A percentile compares a stretch with the other conserved stretches of the same genome.
These are phyloP conservation scores for Ceyx margarethae DNA, from an alignment of 2,113 vertebrate species.

Conservation along the genomic window DNA sequence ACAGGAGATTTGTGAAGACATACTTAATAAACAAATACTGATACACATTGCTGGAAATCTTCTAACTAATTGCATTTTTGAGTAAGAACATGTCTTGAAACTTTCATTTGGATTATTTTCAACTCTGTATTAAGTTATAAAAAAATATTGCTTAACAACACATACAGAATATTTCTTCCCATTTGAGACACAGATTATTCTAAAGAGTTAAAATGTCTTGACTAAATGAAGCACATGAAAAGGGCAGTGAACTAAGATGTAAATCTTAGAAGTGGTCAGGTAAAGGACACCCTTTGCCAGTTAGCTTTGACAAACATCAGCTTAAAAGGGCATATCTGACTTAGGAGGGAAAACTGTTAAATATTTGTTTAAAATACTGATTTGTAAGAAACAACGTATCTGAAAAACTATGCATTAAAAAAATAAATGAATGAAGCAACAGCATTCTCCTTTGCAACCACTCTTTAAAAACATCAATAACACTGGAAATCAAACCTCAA, in stretches of 20 bases:
- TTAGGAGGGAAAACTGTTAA: slow-evolving; percentile 44
- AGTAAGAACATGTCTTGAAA: background rate
- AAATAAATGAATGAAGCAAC: slow-evolving; percentile 27
- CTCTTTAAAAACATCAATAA: background rate
- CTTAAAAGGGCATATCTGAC: slow-evolving; percentile 69
- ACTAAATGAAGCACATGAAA: slow-evolving; percentile 64
- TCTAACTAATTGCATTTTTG: slow-evolving; percentile 14
- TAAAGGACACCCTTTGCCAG: slow-evolving; percentile 72
- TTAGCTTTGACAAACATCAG: slow-evolving; percentile 67
- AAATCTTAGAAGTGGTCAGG: slow-evolving; percentile 60
- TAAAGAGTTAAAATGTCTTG: slow-evolving; percentile 43
- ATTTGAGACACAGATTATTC: slow-evolving; percentile 32
- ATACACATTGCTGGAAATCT: slow-evolving; percentile 20
- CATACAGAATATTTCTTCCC: slow-evolving; percentile 14
- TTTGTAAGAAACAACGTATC: slow-evolving; percentile 9
- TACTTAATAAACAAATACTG: slow-evolving; percentile 24
- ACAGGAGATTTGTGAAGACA: slow-evolving; percentile 28
- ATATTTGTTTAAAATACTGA: slow-evolving; percentile 51
- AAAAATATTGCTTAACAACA: slow-evolving; percentile 16
- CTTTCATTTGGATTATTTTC: slow-evolving; percentile 27
- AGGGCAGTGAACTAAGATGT: slow-evolving; percentile 61
- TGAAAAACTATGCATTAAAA: slow-evolving; percentile 17
- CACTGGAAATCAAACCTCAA: slow-evolving; percentile 25
- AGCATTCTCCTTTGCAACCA: background rate
- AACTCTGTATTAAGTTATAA: slow-evolving; percentile 28